Percentiles rank a stretch among this genome's conserved stretches.
Evolutionary conservation across 1,140 invertebrate species (phyloP).

Genomic region (Triops longicaudatus): DNA sequence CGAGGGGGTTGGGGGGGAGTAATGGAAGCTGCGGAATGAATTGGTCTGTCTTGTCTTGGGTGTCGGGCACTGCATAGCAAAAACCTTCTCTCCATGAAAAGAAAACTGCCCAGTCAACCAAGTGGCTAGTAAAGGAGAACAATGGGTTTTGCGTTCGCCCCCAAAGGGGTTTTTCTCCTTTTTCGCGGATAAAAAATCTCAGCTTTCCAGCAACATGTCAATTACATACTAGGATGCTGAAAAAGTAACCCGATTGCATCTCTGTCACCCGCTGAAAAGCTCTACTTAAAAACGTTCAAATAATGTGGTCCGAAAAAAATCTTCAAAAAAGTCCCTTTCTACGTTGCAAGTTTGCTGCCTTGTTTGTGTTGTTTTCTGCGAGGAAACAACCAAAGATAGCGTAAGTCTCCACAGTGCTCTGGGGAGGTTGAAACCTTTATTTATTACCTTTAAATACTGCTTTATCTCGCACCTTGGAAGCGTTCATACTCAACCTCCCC

Average conservation of each 20-base stretch:
- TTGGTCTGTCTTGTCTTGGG: not conserved
- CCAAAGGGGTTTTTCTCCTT: not conserved
- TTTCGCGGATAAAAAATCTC: not conserved
- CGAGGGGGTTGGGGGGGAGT: too few relatives aligned
- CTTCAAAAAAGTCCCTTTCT: too few relatives aligned
- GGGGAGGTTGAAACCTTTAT: not conserved
- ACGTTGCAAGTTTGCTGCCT: too few relatives aligned
- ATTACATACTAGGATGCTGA: not conserved
- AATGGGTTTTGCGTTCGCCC: not conserved
- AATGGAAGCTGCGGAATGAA: not conserved
- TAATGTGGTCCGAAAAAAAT: too few relatives aligned
- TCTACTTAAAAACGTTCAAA: too few relatives aligned
- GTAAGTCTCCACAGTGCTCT: not conserved
- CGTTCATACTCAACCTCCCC: not conserved
- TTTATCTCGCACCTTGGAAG: conserved; percentile 4
- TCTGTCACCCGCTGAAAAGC: too few relatives aligned
- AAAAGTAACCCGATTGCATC: not conserved
- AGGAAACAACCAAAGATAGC: too few relatives aligned
- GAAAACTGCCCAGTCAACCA: not conserved
- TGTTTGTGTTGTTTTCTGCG: too few relatives aligned
- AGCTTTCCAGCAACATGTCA: not conserved
- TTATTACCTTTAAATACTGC: not conserved
- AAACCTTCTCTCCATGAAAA: not conserved
- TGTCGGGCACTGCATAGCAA: not conserved
- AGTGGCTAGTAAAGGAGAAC: not conserved